Base-by-base conservation (phyloP, 2,113 vertebrate species). In the Ifrita kowaldi region DNA sequence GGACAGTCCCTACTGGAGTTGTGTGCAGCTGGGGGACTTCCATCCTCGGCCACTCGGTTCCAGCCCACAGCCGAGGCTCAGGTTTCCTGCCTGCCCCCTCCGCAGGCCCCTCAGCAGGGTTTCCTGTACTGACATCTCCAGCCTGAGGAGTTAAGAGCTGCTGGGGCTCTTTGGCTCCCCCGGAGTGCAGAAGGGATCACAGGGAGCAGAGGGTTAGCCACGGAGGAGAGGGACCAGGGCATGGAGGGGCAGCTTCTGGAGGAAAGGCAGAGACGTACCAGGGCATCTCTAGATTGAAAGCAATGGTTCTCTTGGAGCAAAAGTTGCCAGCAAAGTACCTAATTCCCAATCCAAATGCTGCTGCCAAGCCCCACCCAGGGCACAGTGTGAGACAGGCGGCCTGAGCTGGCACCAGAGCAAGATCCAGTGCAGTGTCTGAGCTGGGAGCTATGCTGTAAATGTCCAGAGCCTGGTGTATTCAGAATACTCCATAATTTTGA, bases 41-140 rank as follows among this genome's bases (percentile, higher is more conserved):
- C n/a, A n/a, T 94, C 82, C 80, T 56, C 0, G 3, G 37, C 84
- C 49, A 78, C 84, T 74, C 2, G 0, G 30, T 32, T 83, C n/a
- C 64, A 77, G 95, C 79, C 83, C 79, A 28, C 90, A 88, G 21
- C 16, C 0, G 1, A 57, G 80, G 92, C 94, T 97, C 94, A 68
- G 90, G 42, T 96, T 97, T 97, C 96, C 95, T 97, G 95, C 88
- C 82, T 73, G 7, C 89, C 95, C 95, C 92, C 62, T 75, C 90
- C 4, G 42, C 3, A 3, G 96, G 96, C 96, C 96, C 86, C 96
- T 97, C 83, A 10, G 67, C 59, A 13, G 41, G 50, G 92, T 73
- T 97, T 97, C 96, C 96, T 96, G 94, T 92, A 26, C 92, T 84
- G 53, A 79, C 85, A 86, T 37, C 88, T 83, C 67, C 67, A 83